Evolutionary conservation across 2,113 vertebrate genomes (phyloP), one percentile per base, ranked within the genome.

Genomic region (Cricetomys ansorgei): DNA sequence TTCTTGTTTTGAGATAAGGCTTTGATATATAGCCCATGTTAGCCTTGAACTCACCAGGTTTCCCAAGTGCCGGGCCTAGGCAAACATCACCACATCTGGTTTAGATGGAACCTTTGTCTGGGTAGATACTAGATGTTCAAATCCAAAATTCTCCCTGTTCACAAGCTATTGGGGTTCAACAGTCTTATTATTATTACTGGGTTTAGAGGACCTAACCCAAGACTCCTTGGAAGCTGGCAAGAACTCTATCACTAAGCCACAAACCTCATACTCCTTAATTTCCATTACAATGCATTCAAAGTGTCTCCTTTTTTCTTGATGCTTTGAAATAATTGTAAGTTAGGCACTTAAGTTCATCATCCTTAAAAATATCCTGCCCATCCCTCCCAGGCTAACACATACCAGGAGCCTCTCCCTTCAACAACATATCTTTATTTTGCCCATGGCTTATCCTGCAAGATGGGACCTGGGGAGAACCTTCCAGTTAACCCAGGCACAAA

Each of bases 291-390:
- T 3, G 45, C 65, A 79, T 64, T 87, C 50, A 16, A 94, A 86
- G 73, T 6, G 59, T 8, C 21, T 29, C 48, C 45, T 79, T 27
- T 27, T 50, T 29, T 59, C 59, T 40, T 81, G 53, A 2, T 48
- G 11, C 55, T 34, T 94, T 90, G 43, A 90, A 89, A 40, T 87
- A 64, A 77, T 57, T 96, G 7, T 67, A 80, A 89, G n/a, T 69
- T 48, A 70, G 15, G 27, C 59, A 55, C 25, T 94, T n/a, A 50
- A 89, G 50, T 64, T 75, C 8, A 15, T 91, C 37, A 34, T 23
- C 65, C 27, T 88, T 90, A 53, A 79, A 65, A 92, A 59, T 84
- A 77, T 69, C 85, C 57, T 57, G n/a, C 55, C 67, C 43, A 34
- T 72, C 43, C 70, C 50, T 87, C 70, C 84, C 62, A 91, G n/a